Percentiles rank a stretch among this genome's conserved stretches.
phyloP scores from a whole-genome alignment of 2,797 vertebrate species.

The Oceanodroma leucorhoa region DNA sequence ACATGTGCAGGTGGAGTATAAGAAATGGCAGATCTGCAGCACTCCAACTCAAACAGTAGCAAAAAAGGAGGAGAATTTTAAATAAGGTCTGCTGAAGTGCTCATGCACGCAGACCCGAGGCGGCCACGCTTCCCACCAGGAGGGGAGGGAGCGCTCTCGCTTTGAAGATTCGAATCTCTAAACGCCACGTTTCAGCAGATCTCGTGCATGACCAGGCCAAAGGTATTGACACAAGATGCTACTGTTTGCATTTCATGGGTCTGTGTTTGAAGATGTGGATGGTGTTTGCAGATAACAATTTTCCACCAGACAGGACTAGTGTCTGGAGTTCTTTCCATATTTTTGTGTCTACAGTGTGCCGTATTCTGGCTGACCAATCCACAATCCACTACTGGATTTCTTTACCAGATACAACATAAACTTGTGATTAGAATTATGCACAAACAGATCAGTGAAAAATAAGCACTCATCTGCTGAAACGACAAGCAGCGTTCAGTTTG shows the following conservation, averaged over 20 bases:
- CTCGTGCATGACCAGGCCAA: neutral
- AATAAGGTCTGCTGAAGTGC: neutral
- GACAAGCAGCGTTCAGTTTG: neutral
- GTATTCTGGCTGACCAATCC: slow-evolving; percentile 18
- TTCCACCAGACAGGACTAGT: slow-evolving; percentile 17
- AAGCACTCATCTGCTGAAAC: neutral
- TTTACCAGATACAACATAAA: slow-evolving; percentile 36
- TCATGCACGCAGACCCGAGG: neutral
- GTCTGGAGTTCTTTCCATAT: slow-evolving; percentile 39
- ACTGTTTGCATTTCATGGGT: slow-evolving; percentile 7
- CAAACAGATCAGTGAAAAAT: neutral
- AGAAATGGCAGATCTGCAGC: neutral
- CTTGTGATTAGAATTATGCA: neutral
- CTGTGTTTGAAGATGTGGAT: slow-evolving; percentile 32
- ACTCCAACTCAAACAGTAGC: neutral
- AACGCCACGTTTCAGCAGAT: neutral
- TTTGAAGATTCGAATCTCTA: slow-evolving; percentile 1
- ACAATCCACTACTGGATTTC: slow-evolving; percentile 3
- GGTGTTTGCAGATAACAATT: slow-evolving; percentile 50
- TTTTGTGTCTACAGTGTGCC: neutral
- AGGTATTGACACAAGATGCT: slow-evolving; percentile 34
- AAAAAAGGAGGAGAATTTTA: neutral
- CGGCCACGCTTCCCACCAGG: neutral
- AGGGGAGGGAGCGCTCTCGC: neutral
- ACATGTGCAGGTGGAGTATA: neutral